A percentile compares a stretch with the other conserved stretches of the same genome.
Conservation (phyloP, 2,797 vertebrate species). For the Stomatorhinus walkeri region DNA sequence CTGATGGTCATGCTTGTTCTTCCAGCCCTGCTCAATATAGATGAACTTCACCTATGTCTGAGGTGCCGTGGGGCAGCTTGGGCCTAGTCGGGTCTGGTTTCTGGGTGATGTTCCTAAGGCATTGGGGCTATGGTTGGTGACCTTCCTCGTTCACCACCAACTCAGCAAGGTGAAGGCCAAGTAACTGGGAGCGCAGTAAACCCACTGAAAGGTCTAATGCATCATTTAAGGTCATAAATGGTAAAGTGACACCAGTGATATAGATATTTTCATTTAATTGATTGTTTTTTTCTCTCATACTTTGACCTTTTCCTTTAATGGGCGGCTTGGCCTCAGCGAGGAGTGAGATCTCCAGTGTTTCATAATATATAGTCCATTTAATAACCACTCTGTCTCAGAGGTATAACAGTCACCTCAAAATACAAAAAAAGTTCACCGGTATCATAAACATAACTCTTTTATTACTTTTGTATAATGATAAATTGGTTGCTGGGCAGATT, state of each 20-base stretch:
- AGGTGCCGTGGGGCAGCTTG: neutral
- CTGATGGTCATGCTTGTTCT: neutral
- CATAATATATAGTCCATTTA: slow-evolving; percentile 17
- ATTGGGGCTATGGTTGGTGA: neutral
- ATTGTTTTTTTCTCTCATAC: neutral
- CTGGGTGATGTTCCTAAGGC: neutral
- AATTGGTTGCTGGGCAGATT: neutral
- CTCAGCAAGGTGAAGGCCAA: neutral
- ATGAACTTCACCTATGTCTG: neutral
- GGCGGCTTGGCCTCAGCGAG: neutral
- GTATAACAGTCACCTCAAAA: neutral
- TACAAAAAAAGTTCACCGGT: neutral
- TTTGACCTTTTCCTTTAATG: slow-evolving; percentile 21
- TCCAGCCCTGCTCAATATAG: neutral
- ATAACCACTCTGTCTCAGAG: slow-evolving; percentile 11
- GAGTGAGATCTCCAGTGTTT: neutral
- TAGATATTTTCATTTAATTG: slow-evolving; percentile 14
- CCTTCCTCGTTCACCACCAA: neutral
- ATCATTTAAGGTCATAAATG: slow-evolving; percentile 11
- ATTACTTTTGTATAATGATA: neutral
- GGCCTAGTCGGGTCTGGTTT: neutral
- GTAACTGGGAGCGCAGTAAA: neutral
- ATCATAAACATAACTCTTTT: neutral
- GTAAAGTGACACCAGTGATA: neutral
- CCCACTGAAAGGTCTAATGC: neutral